Percentiles rank a stretch among this genome's conserved stretches.
phyloP scores from a whole-genome alignment of 2,113 vertebrate species.

The Nycticorax nycticorax region DNA sequence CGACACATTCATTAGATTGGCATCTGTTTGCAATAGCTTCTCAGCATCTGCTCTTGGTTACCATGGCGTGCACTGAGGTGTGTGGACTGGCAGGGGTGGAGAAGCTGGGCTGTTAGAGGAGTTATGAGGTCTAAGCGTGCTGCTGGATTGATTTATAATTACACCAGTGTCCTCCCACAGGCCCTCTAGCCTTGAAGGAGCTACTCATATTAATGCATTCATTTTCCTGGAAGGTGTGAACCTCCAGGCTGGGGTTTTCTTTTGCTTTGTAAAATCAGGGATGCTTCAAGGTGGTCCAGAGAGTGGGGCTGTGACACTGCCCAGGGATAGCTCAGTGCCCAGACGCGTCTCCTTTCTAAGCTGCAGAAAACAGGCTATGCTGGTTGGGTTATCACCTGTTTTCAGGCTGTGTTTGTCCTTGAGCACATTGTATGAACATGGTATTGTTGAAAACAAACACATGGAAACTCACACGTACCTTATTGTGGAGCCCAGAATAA shows the following conservation, averaged over 20 bases:
- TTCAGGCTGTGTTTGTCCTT: neutral
- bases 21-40: slow-evolving; percentile 69
- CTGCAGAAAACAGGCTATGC: neutral
- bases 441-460: neutral
- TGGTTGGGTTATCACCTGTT: neutral
- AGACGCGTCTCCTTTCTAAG: rapidly evolving
- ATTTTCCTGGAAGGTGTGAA: neutral
- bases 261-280: neutral
- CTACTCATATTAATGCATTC: neutral
- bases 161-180: neutral
- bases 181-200: neutral
- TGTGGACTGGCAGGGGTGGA: slow-evolving; percentile 4
- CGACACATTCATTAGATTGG: slow-evolving; percentile 53
- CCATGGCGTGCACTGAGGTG: neutral
- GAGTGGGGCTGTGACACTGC: neutral
- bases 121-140: slow-evolving; percentile 25
- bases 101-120: slow-evolving; percentile 26
- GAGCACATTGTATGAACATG: rapidly evolving
- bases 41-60: slow-evolving; percentile 72
- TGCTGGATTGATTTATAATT: slow-evolving; percentile 59
- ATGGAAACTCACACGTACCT: neutral
- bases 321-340: neutral
- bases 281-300: neutral
- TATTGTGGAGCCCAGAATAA: neutral
- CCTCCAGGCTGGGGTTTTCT: neutral